A percentile compares a stretch with the other conserved stretches of the same genome.
Evolutionary conservation across 2,113 vertebrate genomes (phyloP).

Genomic region (Turdus rufiventris): DNA sequence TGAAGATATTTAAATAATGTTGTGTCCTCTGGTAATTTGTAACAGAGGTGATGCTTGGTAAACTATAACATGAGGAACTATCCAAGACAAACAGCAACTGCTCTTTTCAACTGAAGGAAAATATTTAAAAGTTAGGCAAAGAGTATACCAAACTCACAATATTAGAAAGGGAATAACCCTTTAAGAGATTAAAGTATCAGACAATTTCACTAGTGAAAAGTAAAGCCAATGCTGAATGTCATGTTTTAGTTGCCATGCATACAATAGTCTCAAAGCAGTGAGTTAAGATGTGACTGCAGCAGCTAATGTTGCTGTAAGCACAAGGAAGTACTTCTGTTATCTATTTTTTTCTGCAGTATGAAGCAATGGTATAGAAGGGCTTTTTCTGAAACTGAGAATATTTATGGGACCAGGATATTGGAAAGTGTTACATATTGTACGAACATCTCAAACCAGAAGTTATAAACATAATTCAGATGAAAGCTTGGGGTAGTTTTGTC

Average conservation of each 20-base stretch:
- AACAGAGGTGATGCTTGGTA: background rate
- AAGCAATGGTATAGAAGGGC: background rate
- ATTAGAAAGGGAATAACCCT: background rate
- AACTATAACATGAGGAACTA: background rate
- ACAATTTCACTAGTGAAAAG: background rate
- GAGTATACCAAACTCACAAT: background rate
- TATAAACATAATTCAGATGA: background rate
- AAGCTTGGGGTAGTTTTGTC: background rate
- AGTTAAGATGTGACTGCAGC: background rate
- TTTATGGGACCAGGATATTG: background rate
- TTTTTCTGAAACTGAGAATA: background rate
- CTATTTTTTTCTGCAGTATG: background rate
- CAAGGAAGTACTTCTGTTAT: background rate
- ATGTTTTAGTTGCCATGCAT: background rate
- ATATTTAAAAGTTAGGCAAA: background rate
- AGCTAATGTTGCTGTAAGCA: background rate
- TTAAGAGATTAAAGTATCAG: background rate
- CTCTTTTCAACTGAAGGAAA: background rate
- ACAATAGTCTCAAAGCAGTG: background rate
- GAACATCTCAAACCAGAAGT: background rate
- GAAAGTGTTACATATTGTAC: background rate
- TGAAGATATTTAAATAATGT: background rate
- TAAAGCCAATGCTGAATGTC: background rate
- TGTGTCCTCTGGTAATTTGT: background rate
- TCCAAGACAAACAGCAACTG: background rate